Evolutionary conservation across 2,888 invertebrate genomes (phyloP), one percentile per base, ranked within the genome.

Genomic region (Plagiodera versicolora): DNA sequence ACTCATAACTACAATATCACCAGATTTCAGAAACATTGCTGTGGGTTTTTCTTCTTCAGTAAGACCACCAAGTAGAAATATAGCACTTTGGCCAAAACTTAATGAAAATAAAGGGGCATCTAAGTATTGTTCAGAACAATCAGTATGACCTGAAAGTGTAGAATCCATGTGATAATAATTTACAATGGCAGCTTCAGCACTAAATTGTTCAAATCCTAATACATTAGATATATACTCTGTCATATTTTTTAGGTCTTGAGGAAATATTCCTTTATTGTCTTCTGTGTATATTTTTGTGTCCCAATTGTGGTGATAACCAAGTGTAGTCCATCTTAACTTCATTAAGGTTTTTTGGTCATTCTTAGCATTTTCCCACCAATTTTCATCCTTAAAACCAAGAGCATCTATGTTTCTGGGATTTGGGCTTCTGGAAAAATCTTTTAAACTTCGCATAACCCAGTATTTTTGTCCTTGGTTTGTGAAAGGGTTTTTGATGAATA

Each of bases 261-360:
- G 96, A 79, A 97, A 92, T 9, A 79, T 74, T 50, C 86, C 83
- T 76, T 83, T 86, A 63, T 83, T 85, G 4, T 84, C 78, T 79
- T 94, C 92, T 58, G 83, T 85, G 74, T 94, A 94, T 10, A 88
- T 77, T 88, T 98, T 99, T 56, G 94, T 92, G 73, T 95, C 89
- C 98, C 99, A 99, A 78, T 99, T 89, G 80, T 99, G 97, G 81
- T 99, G 98, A 77, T 97, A 98, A 11, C 99, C 99, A 32, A 98
- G 80, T 0, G 98, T 99, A 1, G 91, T 87, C 99, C 99, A 99
- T 71, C 98, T 83, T 70, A 99, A 77, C 72, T 86, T 86, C n/a
- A 83, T 67, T 19, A 70, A 67, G 58, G 67, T 67, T 63, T 74
- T 70, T 35, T 65, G 66, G 48, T 77, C 66, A 24, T 74, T 72